Percentiles rank a stretch among this genome's conserved stretches.
Evolutionary conservation across 2,797 vertebrate species (phyloP).

Genomic region (Syngnathus rostellatus): DNA sequence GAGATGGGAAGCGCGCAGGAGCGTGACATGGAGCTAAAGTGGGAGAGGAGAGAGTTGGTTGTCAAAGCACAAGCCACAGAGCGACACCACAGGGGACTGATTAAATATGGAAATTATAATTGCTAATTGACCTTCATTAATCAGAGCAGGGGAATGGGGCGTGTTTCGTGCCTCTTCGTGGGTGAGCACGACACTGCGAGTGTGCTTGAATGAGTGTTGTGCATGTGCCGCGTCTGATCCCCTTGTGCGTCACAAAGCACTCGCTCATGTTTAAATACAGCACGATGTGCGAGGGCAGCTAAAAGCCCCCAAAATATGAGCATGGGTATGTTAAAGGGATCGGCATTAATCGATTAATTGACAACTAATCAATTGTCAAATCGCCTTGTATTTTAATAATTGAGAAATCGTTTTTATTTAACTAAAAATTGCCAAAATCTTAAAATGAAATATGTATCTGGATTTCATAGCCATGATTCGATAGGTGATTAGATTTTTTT

Average conservation of each 20-base stretch:
- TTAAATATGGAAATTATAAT: slow-evolving; percentile 79
- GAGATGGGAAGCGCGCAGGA: slow-evolving; percentile 39
- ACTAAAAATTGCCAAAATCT: no score
- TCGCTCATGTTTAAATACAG: slow-evolving; percentile 65
- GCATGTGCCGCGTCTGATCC: slow-evolving; percentile 42
- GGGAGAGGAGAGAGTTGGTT: slow-evolving; percentile 35
- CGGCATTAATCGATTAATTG: no score
- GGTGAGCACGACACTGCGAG: slow-evolving; percentile 11
- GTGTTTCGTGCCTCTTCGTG: slow-evolving; percentile 25
- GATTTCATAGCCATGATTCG: no score
- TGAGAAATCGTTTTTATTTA: no score
- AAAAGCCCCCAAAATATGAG: slow-evolving; percentile 33
- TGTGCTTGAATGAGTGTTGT: slow-evolving; percentile 27
- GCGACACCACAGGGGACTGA: slow-evolving; percentile 67
- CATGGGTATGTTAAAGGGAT: slow-evolving; percentile 32
- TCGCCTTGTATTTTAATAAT: no score
- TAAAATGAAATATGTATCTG: no score
- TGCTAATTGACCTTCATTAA: slow-evolving; percentile 79
- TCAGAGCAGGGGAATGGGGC: slow-evolving; percentile 57
- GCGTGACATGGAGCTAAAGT: slow-evolving; percentile 41
- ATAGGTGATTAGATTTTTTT: no score
- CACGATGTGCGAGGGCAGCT: slow-evolving; percentile 49
- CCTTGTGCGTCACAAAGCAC: slow-evolving; percentile 52
- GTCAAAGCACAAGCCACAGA: slow-evolving; percentile 62
- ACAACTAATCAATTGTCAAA: no score